Base-by-base conservation (phyloP, 2,113 vertebrate species). In the Hippocampus abdominalis region DNA sequence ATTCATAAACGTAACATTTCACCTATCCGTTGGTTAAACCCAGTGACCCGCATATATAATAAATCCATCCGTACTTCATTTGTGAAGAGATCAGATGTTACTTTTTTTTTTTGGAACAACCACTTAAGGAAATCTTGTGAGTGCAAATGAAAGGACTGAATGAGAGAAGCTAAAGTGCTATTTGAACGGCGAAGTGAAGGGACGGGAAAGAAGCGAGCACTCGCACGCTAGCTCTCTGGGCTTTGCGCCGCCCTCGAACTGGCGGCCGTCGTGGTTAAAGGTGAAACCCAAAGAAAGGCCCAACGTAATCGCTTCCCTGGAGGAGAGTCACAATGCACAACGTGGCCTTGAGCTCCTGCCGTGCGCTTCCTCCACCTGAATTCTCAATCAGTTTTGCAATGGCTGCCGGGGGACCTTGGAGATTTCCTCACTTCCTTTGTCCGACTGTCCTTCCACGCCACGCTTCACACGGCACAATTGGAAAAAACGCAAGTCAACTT, bases 291-390 rank as follows among this genome's bases (percentile, higher is more conserved):
- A 80, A 85, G 81, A 79, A 80, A 85, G 81, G 77, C 77, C 74
- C 72, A 74, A 71, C 77, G 77, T 84, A 81, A 88, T 89, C 87
- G 86, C 80, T 82, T 87, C 87, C 81, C 83, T 32, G 64, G 83
- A 83, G 84, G 81, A 86, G 83, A 78, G 74, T 74, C 72, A 78
- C 74, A 82, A 78, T 68, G 72, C 76, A 75, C 64, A 74, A 66
- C 68, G 69, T 74, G 79, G 73, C 86, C 84, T 78, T 78, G 66
- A 79, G 82, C 75, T 85, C 82, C 42, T 71, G 75, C 66, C 64
- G 67, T 75, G 76, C 76, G 78, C 76, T 79, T 51, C 60, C 66
- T 56, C 59, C 75, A 64, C 60, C 66, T 8, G 10, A 23, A 42
- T 36, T 63, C 66, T 67, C 56, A 60, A 48, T 62, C 63, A 81